phyloP scores from a whole-genome alignment of 2,888 invertebrate genomes.

The Ennomos erosarius region DNA sequence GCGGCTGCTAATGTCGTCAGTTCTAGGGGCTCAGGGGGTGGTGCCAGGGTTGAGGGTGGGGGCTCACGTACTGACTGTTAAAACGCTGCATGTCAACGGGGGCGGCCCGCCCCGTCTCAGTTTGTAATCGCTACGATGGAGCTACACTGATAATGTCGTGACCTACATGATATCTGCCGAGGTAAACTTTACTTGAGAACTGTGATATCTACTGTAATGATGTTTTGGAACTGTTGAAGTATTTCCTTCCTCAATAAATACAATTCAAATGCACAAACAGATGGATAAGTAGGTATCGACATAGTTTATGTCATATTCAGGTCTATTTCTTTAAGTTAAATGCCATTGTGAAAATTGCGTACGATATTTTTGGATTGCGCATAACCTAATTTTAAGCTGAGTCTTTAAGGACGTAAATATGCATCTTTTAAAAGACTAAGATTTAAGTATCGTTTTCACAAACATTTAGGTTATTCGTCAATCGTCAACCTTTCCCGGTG shows the following conservation, averaged over 20 bases:
- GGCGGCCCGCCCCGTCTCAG: constrained; percentile 64
- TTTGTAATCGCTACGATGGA: constrained; percentile 67
- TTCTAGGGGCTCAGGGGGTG: constrained; percentile 54
- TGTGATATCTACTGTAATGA: background rate
- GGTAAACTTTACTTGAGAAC: constrained; percentile 17
- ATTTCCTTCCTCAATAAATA: background rate
- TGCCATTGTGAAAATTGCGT: no score
- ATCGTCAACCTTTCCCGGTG: constrained; percentile 14
- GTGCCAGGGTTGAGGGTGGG: constrained; percentile 39
- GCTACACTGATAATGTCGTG: constrained; percentile 76
- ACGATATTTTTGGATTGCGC: no score
- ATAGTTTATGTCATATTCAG: no score
- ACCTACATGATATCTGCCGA: constrained; percentile 60
- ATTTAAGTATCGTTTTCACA: no score
- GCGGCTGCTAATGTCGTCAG: constrained; percentile 84
- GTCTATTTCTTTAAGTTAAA: no score
- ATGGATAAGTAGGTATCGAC: no score
- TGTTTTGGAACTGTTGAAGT: constrained; percentile 10
- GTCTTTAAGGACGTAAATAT: no score
- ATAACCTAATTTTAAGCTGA: no score
- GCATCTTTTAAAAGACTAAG: no score
- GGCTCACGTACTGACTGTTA: constrained; percentile 81
- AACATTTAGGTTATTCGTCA: constrained; percentile 15
- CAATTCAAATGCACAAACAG: no score
- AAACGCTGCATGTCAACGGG: constrained; percentile 82